These are phyloP conservation scores for Ginglymostoma cirratum DNA, from an alignment of 2,113 vertebrate genomes.

Conservation along the genomic window DNA sequence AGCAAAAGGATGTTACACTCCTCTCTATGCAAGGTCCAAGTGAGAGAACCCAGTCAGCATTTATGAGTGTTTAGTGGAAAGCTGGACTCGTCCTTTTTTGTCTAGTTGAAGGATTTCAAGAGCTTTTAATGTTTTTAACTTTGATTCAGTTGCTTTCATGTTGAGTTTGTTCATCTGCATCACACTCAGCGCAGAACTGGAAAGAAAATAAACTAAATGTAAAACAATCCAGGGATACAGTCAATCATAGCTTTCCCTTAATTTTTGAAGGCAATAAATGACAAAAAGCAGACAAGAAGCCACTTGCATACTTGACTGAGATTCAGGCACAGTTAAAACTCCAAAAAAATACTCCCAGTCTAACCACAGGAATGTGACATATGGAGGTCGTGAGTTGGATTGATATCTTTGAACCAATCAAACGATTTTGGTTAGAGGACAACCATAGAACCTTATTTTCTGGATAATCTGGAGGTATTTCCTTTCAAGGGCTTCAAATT, in stretches of 20 bases:
- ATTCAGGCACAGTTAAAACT: background rate
- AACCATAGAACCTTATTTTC: background rate
- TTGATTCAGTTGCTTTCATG: constrained; percentile 47
- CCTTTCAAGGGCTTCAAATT: background rate
- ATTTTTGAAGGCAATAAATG: background rate
- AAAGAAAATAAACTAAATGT: background rate
- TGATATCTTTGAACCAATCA: background rate
- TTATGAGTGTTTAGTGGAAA: background rate
- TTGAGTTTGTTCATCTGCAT: constrained; percentile 53
- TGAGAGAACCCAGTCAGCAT: background rate
- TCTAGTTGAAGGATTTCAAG: constrained; percentile 49
- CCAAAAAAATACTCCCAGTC: background rate
- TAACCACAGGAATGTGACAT: background rate
- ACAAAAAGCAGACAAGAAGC: background rate
- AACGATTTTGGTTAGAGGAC: background rate
- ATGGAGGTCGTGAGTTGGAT: background rate
- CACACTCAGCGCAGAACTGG: constrained; percentile 44
- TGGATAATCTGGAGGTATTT: background rate
- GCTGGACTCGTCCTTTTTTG: constrained; percentile 44
- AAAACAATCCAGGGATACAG: background rate
- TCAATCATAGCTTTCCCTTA: background rate
- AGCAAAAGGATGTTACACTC: background rate
- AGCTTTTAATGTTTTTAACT: constrained; percentile 50
- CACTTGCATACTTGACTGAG: background rate
- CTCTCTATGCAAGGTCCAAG: background rate